These are phyloP conservation scores for Nymphalis c-album DNA, from an alignment of 2,888 invertebrate genomes.

Conservation along the genomic window DNA sequence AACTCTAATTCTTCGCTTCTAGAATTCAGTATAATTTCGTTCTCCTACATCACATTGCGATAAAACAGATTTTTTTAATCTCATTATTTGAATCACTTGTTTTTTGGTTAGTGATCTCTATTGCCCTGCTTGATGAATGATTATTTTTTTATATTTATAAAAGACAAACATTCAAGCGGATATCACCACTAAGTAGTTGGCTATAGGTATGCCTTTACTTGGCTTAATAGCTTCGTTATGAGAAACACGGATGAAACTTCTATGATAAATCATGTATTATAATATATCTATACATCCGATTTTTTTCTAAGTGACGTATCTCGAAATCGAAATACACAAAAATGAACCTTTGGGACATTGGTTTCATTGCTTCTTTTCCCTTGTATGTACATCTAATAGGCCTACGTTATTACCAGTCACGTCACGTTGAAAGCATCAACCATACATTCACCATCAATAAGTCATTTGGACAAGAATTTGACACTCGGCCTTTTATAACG, in stretches of 20 bases:
- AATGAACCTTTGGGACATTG: background rate
- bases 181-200: too few relatives aligned
- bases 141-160: too few relatives aligned
- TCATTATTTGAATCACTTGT: too few relatives aligned
- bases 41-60: too few relatives aligned
- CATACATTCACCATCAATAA: conserved; percentile 11
- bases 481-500: conserved; percentile 11
- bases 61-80: too few relatives aligned
- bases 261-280: background rate
- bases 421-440: conserved; percentile 7
- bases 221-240: too few relatives aligned
- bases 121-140: too few relatives aligned
- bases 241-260: background rate
- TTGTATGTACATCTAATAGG: background rate
- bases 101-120: too few relatives aligned
- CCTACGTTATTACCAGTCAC: conserved; percentile 9
- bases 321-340: background rate
- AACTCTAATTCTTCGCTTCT: too few relatives aligned
- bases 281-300: background rate
- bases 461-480: conserved; percentile 12
- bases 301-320: background rate
- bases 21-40: too few relatives aligned
- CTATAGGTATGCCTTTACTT: too few relatives aligned
- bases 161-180: too few relatives aligned
- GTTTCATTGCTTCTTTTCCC: background rate